Percentiles rank a stretch among this genome's conserved stretches.
These are phyloP conservation scores for Mus musculus DNA, from an alignment of 2,113 vertebrate genomes.

Conservation along the genomic window DNA sequence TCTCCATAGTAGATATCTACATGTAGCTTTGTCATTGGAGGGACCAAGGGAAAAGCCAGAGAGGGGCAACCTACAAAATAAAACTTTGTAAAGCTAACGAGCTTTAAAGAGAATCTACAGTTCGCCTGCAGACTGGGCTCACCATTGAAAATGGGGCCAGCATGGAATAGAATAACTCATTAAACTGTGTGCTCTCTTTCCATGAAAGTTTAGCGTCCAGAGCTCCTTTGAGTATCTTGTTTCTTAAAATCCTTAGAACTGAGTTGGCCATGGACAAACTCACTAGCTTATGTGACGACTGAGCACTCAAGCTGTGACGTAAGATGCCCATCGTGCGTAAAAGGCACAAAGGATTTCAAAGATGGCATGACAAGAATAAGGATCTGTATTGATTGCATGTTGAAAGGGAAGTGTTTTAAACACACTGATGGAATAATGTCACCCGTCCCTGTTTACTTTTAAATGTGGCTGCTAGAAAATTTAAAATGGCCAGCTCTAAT, in stretches of 20 bases:
- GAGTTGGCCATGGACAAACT: background rate
- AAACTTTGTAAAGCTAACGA: background rate
- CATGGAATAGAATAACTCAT: background rate
- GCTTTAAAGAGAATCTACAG: conserved; percentile 1
- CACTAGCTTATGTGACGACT: background rate
- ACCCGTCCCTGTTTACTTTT: background rate
- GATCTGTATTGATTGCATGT: background rate
- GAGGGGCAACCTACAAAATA: background rate
- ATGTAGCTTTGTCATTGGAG: background rate
- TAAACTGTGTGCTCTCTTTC: background rate
- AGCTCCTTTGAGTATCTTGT: background rate
- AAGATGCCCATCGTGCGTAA: background rate
- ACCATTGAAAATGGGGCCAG: background rate
- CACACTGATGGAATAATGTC: background rate
- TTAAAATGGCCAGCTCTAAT: background rate
- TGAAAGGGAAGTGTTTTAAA: background rate
- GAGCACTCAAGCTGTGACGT: background rate
- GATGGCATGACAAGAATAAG: background rate
- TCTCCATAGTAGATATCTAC: background rate
- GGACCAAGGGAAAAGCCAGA: background rate
- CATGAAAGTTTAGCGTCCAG: background rate
- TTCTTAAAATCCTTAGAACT: background rate
- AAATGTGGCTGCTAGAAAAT: background rate
- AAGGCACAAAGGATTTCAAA: conserved; percentile 18
- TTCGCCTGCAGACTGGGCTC: background rate